Percentiles rank a stretch among this genome's conserved stretches.
Conservation (phyloP, 2,113 vertebrate genomes). For the Desmodus rotundus region DNA sequence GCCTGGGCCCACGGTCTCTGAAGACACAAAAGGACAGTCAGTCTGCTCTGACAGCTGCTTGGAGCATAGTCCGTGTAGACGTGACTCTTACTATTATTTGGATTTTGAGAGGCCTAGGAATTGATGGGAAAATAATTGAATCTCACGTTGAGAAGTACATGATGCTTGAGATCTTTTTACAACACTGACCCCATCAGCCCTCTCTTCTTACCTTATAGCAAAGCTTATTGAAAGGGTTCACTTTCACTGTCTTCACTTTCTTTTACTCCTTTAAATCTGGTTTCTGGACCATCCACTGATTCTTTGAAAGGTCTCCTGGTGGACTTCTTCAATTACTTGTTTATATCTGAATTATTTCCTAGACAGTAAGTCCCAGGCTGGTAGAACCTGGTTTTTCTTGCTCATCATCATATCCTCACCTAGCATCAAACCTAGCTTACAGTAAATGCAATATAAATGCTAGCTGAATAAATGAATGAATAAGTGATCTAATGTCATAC, state of each 20-base stretch:
- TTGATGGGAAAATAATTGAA: not conserved
- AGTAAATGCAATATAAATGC: not conserved
- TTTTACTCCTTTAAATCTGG: not conserved
- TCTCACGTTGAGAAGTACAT: not conserved
- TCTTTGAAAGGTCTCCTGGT: not conserved
- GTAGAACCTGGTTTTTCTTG: not conserved
- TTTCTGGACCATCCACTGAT: not conserved
- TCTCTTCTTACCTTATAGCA: not conserved
- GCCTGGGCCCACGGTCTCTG: slow-evolving; percentile 30
- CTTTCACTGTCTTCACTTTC: not conserved
- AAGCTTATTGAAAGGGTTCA: not conserved
- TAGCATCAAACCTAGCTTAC: not conserved
- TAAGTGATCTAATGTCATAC: not conserved
- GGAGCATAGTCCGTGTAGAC: not conserved
- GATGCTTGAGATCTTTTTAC: not conserved
- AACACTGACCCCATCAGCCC: not conserved
- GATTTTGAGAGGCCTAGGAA: not conserved
- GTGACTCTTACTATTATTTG: not conserved
- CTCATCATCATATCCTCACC: not conserved
- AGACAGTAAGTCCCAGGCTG: not conserved
- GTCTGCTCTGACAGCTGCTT: slow-evolving; percentile 45
- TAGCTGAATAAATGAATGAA: not conserved
- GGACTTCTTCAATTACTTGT: not conserved
- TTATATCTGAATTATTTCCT: slow-evolving; percentile 14
- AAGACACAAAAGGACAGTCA: slow-evolving; percentile 42